Percentiles rank a stretch among this genome's conserved stretches.
phyloP scores from a whole-genome alignment of 2,113 vertebrate genomes.

The Isurus oxyrinchus region DNA sequence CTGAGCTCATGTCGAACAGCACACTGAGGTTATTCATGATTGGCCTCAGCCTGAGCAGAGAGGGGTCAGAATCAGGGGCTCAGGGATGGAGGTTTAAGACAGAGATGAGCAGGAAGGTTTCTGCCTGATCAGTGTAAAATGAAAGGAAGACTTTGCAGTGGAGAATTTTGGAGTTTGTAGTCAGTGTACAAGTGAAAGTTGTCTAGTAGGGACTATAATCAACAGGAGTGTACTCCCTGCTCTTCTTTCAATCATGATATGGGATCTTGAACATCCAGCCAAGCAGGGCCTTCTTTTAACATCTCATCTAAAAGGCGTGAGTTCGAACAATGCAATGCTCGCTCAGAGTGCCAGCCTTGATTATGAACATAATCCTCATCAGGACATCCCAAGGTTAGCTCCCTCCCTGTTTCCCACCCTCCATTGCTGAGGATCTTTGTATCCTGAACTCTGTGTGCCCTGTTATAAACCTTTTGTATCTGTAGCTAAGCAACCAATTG shows the following conservation, averaged over 20 bases:
- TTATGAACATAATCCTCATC: not conserved
- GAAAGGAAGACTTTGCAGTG: not conserved
- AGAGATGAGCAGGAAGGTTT: not conserved
- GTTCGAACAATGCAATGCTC: not conserved
- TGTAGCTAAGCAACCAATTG: not conserved
- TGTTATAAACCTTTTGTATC: not conserved
- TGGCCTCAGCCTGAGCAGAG: not conserved
- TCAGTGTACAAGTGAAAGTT: too few relatives aligned
- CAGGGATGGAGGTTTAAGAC: not conserved
- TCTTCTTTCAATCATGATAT: not conserved
- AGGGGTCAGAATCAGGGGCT: not conserved
- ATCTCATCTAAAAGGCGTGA: not conserved
- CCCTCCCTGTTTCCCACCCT: not conserved
- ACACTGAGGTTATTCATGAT: too few relatives aligned
- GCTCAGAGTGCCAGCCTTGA: not conserved
- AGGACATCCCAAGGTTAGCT: not conserved
- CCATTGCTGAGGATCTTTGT: not conserved
- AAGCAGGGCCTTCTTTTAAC: not conserved
- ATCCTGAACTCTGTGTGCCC: not conserved
- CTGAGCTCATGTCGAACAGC: not conserved
- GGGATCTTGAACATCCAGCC: not conserved
- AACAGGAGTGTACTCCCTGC: not conserved
- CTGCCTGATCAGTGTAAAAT: not conserved
- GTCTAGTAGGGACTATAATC: not conserved
- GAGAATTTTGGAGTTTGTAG: too few relatives aligned